These are phyloP conservation scores for Masnerella sp. DNA, from an alignment of 2,888 invertebrate species.

Conservation along the genomic window DNA sequence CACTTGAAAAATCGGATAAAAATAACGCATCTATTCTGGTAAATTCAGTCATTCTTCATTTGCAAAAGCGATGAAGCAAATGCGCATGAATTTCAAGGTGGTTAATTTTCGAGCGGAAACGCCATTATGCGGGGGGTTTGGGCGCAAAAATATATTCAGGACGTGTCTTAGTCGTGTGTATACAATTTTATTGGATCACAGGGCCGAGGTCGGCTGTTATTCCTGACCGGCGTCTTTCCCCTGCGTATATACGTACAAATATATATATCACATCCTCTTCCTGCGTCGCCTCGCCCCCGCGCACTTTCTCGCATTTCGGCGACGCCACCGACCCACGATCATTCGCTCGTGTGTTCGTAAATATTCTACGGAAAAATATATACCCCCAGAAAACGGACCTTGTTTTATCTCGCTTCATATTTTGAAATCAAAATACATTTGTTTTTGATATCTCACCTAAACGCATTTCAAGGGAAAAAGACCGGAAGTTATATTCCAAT, in stretches of 20 bases:
- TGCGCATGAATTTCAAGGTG: constrained; percentile 24
- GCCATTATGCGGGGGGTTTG: constrained; percentile 18
- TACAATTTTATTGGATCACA: constrained; percentile 30
- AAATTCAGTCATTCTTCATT: too few species aligned
- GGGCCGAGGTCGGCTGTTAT: constrained; percentile 22
- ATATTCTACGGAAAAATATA: too few species aligned
- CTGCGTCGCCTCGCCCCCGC: constrained; percentile 20
- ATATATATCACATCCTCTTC: constrained; percentile 28
- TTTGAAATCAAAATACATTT: too few species aligned
- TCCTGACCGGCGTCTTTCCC: neutral
- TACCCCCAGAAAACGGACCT: too few species aligned
- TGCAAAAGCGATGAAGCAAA: constrained; percentile 4
- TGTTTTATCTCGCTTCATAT: too few species aligned
- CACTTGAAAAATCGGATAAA: too few species aligned
- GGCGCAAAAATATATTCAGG: constrained; percentile 26
- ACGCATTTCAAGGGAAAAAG: too few species aligned
- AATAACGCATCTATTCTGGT: too few species aligned
- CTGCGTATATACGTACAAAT: constrained; percentile 1
- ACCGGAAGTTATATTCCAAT: too few species aligned
- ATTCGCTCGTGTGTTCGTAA: too few species aligned
- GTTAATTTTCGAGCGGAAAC: constrained; percentile 23
- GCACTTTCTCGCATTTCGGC: constrained; percentile 5
- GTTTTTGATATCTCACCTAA: too few species aligned
- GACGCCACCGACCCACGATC: neutral
- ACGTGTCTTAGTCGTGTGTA: constrained; percentile 28